These are phyloP conservation scores for Oriolus oriolus DNA, from an alignment of 2,113 vertebrate species.

Conservation along the genomic window DNA sequence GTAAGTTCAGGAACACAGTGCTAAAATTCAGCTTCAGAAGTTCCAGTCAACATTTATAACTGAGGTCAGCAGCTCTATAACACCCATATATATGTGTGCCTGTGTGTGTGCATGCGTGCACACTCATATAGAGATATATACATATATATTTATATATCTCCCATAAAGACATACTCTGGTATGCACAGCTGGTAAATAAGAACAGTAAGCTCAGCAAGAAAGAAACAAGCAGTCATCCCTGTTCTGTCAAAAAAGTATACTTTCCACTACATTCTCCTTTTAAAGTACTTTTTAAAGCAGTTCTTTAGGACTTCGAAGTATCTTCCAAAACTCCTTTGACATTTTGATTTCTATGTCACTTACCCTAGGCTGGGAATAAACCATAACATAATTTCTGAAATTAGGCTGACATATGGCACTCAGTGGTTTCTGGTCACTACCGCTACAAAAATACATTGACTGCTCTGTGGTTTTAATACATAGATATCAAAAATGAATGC, in stretches of 20 bases:
- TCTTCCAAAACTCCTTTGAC: neutral
- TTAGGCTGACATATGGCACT: neutral
- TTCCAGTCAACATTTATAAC: neutral
- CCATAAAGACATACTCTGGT: neutral
- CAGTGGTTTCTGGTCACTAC: neutral
- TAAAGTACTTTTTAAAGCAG: neutral
- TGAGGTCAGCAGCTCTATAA: neutral
- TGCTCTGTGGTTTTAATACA: neutral
- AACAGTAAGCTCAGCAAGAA: neutral
- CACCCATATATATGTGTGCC: no score
- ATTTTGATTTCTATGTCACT: neutral
- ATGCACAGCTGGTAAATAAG: neutral
- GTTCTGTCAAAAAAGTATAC: neutral
- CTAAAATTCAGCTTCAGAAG: neutral
- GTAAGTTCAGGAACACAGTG: neutral
- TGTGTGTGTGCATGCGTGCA: neutral
- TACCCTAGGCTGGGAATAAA: neutral
- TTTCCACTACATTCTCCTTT: neutral
- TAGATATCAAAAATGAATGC: neutral
- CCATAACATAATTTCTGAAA: neutral
- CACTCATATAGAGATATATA: neutral
- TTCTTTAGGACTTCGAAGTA: neutral
- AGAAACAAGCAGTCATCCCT: accelerated
- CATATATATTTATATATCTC: neutral
- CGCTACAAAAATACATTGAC: neutral